Evolutionary conservation across 2,113 vertebrate genomes (phyloP), one percentile per base, ranked within the genome.

Genomic region (Mesembrinibis cayennensis): DNA sequence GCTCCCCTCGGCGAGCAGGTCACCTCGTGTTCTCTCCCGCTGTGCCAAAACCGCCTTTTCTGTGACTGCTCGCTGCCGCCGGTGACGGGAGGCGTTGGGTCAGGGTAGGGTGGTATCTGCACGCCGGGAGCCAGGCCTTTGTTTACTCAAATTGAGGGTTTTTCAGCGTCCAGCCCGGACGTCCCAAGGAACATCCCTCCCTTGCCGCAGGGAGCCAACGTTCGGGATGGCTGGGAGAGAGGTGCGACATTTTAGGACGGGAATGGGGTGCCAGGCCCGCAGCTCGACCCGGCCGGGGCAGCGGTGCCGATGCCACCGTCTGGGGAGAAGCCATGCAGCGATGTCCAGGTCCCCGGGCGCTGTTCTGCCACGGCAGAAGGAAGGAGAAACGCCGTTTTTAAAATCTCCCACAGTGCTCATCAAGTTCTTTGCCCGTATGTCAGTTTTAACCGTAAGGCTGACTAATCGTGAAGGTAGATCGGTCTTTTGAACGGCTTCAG

Each of bases 201-300:
- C n/a, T 29, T 2, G 2, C 32, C 3, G 4, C 40, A 32, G 38
- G 49, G 23, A 56, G 32, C 16, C 32, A 10, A 1, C 0, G 3
- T 6, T 1, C 1, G 10, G 50, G 32, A 7, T 36, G 30, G 29
- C 20, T 1, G 1, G 16, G 29, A 27, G n/a, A 3, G 9, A 53
- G 45, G 12, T 1, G 12, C 16, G 38, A 14, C 1, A 0, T 36
- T 70, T 65, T 69, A 38, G 62, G 67, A 18, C 5, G 25, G 58
- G 26, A 42, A 13, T 42, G 12, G 11, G 40, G 40, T 42, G 40
- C 40, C 12, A 42, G 11, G 40, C 40, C 40, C 40, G 12, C 40
- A 42, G 40, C 40, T 42, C 12, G 40, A 42, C 40, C 40, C 40
- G 30, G 16, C 34, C 1, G 16, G 16, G n/a, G 30, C 32, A 13